Base-by-base conservation (phyloP, 2,797 vertebrate genomes). In the Notamacropus eugenii region DNA sequence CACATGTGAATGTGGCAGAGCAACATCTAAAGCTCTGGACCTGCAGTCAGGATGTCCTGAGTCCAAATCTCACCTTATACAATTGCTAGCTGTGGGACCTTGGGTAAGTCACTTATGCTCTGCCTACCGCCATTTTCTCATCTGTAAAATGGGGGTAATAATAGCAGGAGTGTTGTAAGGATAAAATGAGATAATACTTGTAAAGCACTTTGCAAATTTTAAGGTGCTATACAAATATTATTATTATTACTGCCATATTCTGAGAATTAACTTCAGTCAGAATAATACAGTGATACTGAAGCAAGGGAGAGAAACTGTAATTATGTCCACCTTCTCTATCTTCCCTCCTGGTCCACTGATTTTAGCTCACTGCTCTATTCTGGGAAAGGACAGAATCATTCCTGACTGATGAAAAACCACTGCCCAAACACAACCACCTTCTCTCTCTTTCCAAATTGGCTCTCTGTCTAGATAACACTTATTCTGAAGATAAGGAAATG, bases 371-470 rank as follows among this genome's bases (percentile, higher is more conserved):
- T 40, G 10, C 2, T 93, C 28, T 29, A 24, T 9, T 92, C n/a
- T 31, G 87, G 91, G 90, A 54, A 55, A 97, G 90, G 50, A 93
- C 54, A 82, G 54, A 91, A 54, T 54, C n/a, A 87, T 40, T 55
- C 92, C 62, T 94, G 57, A 87, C 67, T 50, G 31, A 22, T 93
- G 55, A 40, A 95, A 82, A 92, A 50, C 28, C 13, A 34, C 55
- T 59, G 8, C 92, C 54, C 91, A 27, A 22, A 74, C 0, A 91
- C 46, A 96, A 74, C 46, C 24, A 19, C 34, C 28, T 91, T 82
- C 29, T 94, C 93, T 91, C 13, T 96, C 12, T 94, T 87, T 95
- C 96, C 58, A 62, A 94, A 95, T 95, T 90, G 29, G 10, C 6
- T 22, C 93, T 58, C 55, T 94, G 55, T 93, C 94, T 90, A 40